Conservation (phyloP, 30 jellyfish, hydroid and myxozoan genomes). For the Aurelia coerulea region DNA sequence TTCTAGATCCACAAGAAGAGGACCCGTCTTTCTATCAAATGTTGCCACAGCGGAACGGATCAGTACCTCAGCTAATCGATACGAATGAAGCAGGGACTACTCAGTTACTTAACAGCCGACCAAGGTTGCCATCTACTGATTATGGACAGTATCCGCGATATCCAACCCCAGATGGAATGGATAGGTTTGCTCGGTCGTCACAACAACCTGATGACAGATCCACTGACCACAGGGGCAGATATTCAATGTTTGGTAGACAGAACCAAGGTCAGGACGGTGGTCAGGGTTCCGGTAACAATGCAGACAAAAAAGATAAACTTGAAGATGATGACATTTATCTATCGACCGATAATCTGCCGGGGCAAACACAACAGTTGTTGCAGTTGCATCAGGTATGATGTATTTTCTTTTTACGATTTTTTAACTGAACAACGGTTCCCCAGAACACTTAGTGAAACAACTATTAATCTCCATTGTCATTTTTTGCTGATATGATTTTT, state of each 20-base stretch:
- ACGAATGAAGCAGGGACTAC: not conserved
- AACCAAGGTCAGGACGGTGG: not conserved
- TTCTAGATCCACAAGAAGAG: no score
- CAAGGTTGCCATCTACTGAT: slow-evolving; percentile 17
- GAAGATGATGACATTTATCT: slow-evolving; percentile 30
- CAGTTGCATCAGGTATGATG: slow-evolving; percentile 53
- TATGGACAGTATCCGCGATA: slow-evolving; percentile 7
- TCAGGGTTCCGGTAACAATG: not conserved
- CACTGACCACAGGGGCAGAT: no score
- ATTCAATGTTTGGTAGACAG: no score
- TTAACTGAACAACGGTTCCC: not conserved
- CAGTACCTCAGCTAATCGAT: not conserved
- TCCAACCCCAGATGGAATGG: no score
- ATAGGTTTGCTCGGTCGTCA: no score
- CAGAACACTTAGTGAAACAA: not conserved
- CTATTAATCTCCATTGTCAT: no score
- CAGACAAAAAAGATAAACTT: slow-evolving; percentile 23
- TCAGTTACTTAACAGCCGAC: slow-evolving; percentile 1
- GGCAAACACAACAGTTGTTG: slow-evolving; percentile 66
- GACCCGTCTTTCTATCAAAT: no score
- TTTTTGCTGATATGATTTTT: no score
- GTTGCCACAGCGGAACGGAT: no score
- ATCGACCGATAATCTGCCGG: slow-evolving; percentile 35
- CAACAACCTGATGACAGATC: no score
- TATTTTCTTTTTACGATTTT: not conserved